Conservation (phyloP, 2,888 invertebrate genomes). For the Mimumesa dahlbomi region DNA sequence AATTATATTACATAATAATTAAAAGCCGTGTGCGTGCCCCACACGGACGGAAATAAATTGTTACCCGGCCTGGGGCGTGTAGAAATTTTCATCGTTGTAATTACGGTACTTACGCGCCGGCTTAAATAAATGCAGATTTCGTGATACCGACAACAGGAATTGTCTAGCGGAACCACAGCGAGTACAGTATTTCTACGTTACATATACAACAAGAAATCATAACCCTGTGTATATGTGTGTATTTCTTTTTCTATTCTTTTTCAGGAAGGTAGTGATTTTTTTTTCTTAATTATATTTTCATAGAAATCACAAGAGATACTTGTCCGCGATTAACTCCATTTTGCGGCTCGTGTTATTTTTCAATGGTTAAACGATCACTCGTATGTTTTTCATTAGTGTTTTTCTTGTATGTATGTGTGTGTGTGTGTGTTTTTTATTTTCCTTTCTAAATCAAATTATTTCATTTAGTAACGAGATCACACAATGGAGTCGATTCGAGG, state of each 20-base stretch:
- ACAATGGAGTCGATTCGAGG: no score
- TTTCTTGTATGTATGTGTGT: no score
- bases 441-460: no score
- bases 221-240: no score
- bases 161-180: neutral
- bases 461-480: no score
- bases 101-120: slow-evolving; percentile 19
- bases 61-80: neutral
- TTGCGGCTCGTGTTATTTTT: no score
- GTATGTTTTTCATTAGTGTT: no score
- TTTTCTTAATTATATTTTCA: slow-evolving; percentile 23
- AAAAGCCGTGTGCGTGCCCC: neutral
- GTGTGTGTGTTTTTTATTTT: no score
- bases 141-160: slow-evolving; percentile 17
- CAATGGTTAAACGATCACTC: no score
- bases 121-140: slow-evolving; percentile 29
- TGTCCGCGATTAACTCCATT: no score
- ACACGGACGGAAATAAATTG: slow-evolving; percentile 4
- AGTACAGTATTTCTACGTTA: neutral
- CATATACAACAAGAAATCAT: neutral
- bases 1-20: slow-evolving; percentile 12
- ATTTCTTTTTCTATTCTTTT: neutral
- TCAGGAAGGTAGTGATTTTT: slow-evolving; percentile 32
- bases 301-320: no score
- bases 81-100: slow-evolving; percentile 14